Percentiles rank a stretch among this genome's conserved stretches.
Conservation (phyloP, 1,140 invertebrate genomes). For the Drosophila paulistorum region DNA sequence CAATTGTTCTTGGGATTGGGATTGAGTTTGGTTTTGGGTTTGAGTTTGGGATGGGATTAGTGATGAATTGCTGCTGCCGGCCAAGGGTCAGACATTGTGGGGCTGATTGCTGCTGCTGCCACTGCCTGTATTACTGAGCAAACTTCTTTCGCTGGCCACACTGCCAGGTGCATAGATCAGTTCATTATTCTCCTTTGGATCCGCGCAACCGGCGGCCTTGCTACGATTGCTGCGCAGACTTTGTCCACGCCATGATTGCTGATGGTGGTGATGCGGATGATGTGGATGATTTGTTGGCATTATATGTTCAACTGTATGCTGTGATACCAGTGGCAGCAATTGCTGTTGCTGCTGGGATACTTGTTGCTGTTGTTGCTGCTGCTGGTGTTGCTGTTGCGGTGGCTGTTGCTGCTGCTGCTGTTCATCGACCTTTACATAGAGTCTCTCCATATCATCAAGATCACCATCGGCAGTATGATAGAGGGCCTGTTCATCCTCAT, state of each 20-base stretch:
- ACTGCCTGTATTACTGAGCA: slow-evolving; percentile 76
- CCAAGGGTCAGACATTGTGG: slow-evolving; percentile 75
- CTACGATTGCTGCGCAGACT: slow-evolving; percentile 49
- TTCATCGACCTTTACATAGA: slow-evolving; percentile 79
- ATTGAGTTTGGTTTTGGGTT: slow-evolving; percentile 19
- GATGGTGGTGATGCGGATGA: slow-evolving; percentile 23
- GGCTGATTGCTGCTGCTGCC: slow-evolving; percentile 67
- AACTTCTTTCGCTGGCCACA: slow-evolving; percentile 77
- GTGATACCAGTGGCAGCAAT: slow-evolving; percentile 48
- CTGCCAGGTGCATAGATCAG: slow-evolving; percentile 81
- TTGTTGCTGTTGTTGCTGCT: slow-evolving; percentile 26
- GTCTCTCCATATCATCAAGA: slow-evolving; percentile 75
- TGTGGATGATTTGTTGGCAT: slow-evolving; percentile 16
- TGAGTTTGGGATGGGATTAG: slow-evolving; percentile 18
- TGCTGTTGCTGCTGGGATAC: slow-evolving; percentile 28
- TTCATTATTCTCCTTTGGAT: slow-evolving; percentile 64
- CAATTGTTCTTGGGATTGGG: slow-evolving; percentile 59
- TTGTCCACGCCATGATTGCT: slow-evolving; percentile 65
- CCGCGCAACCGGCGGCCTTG: slow-evolving; percentile 42
- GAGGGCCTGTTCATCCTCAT: slow-evolving; percentile 75
- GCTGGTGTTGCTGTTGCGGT: slow-evolving; percentile 58
- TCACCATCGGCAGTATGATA: slow-evolving; percentile 79
- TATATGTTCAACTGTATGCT: slow-evolving; percentile 31
- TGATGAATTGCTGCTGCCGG: slow-evolving; percentile 28
- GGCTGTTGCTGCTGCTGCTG: slow-evolving; percentile 61